Evolutionary conservation across 2,797 vertebrate species (phyloP).

Genomic region (Esox masquinongy): DNA sequence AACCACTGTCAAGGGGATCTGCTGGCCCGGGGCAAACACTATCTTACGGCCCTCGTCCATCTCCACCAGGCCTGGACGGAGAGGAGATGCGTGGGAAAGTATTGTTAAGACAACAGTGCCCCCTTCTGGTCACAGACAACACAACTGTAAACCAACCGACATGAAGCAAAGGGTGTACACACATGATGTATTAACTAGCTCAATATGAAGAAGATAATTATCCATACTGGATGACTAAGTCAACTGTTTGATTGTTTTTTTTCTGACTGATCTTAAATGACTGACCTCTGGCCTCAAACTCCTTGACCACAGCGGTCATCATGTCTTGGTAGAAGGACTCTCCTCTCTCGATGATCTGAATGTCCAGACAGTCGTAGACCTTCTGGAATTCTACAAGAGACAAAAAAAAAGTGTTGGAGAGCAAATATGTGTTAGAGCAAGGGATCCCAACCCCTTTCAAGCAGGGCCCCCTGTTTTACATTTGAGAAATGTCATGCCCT

Average conservation of each 20-base stretch:
- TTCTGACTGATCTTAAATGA: not conserved
- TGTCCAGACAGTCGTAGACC: conserved; percentile 87
- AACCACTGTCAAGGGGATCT: conserved; percentile 87
- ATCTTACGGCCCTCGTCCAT: conserved; percentile 92
- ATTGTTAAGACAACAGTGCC: conserved; percentile 46
- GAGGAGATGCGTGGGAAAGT: not conserved
- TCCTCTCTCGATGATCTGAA: conserved; percentile 85
- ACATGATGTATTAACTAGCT: not conserved
- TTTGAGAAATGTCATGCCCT: too few species aligned
- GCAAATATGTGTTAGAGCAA: not conserved
- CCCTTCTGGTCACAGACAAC: conserved; percentile 43
- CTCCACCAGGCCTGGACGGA: conserved; percentile 78
- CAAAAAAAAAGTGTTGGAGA: not conserved
- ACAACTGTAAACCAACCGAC: not conserved
- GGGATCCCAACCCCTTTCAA: too few species aligned
- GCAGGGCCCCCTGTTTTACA: too few species aligned
- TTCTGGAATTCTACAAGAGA: conserved; percentile 87
- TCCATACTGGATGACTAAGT: not conserved
- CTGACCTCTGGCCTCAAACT: conserved; percentile 89
- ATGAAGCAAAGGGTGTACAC: not conserved
- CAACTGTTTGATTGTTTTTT: not conserved
- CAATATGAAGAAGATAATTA: not conserved
- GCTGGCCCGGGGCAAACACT: conserved; percentile 84
- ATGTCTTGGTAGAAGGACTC: conserved; percentile 92
- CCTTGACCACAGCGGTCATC: conserved; percentile 87